Evolutionary conservation across 2,113 vertebrate species (phyloP), one percentile per base, ranked within the genome.

Genomic region (Mastomys natalensis): DNA sequence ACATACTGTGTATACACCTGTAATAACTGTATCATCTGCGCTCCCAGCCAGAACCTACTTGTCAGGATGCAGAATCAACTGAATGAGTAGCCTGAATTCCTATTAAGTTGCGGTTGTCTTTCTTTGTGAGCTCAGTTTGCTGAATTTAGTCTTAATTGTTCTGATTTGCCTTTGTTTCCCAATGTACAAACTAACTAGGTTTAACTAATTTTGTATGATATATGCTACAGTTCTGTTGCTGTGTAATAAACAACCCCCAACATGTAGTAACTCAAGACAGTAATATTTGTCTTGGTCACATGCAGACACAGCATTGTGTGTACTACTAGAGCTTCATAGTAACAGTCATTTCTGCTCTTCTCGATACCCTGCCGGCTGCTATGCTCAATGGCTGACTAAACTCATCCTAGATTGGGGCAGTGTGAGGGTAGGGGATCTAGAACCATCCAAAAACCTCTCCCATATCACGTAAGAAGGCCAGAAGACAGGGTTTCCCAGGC

Each of bases 61-160:
- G 64, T 93, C 45, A 93, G 29, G 68, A 77, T 17, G 51, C 62
- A 91, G 60, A 72, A 89, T 34, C 60, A 60, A 34, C n/a, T 87
- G 81, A 87, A 31, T 26, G 34, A 70, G n/a, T 4, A 60, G 43
- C 76, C 24, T n/a, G 16, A 53, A 76, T 68, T 55, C 87, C 11
- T 31, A 60, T 76, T 87, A 80, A 87, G 11, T 81, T 53, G 45
- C 17, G 55, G 3, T 34, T 90, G 24, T 43, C 72, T 24, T 5
- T n/a, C 26, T 43, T 12, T 70, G 6, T 92, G 55, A 95, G 73
- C 29, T 34, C 40, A 55, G 9, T 3, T 64, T 91, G n/a, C 37
- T 87, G 19, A 60, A 45, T 53, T 93, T 77, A 87, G 62, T 82
- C 72, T 60, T 66, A n/a, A 40, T 48, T 74, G 17, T 64, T 77